Percentiles rank a stretch among this genome's conserved stretches.
These are phyloP conservation scores for Zeugodacus cucurbitae DNA, from an alignment of 1,140 invertebrate species.

Conservation along the genomic window DNA sequence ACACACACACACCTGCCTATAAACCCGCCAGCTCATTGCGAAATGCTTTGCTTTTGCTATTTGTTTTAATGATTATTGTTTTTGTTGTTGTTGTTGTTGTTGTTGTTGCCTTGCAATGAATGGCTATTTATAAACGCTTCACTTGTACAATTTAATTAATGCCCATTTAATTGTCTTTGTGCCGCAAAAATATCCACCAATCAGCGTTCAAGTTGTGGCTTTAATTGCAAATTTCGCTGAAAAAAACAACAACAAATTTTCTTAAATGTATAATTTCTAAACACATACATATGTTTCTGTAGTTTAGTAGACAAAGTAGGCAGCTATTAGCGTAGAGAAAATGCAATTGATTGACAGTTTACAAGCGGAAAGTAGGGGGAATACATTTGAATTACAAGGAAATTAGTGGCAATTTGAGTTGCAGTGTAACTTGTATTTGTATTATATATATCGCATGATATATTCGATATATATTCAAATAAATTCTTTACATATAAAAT, in stretches of 20 bases:
- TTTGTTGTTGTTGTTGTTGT: not conserved
- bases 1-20: not conserved
- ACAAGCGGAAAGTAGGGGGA: not conserved
- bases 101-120: slow-evolving; percentile 34
- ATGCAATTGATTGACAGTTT: not conserved
- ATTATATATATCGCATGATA: too few relatives aligned
- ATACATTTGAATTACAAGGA: not conserved
- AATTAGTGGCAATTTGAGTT: not conserved
- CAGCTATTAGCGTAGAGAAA: not conserved
- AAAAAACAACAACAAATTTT: not conserved
- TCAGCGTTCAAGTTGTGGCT: not conserved
- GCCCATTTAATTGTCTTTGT: slow-evolving; percentile 37
- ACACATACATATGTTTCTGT: too few relatives aligned
- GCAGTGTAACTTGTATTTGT: too few relatives aligned
- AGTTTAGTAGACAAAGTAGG: too few relatives aligned
- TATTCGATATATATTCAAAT: too few relatives aligned
- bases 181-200: slow-evolving; percentile 18
- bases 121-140: slow-evolving; percentile 27
- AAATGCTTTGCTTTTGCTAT: too few relatives aligned
- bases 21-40: not conserved
- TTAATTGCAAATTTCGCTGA: not conserved
- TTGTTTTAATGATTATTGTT: not conserved
- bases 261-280: too few relatives aligned
- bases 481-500: too few relatives aligned
- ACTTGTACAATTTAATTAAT: slow-evolving; percentile 38